Evolutionary conservation across 2,888 invertebrate genomes (phyloP).

Genomic region (Junonia oenone): DNA sequence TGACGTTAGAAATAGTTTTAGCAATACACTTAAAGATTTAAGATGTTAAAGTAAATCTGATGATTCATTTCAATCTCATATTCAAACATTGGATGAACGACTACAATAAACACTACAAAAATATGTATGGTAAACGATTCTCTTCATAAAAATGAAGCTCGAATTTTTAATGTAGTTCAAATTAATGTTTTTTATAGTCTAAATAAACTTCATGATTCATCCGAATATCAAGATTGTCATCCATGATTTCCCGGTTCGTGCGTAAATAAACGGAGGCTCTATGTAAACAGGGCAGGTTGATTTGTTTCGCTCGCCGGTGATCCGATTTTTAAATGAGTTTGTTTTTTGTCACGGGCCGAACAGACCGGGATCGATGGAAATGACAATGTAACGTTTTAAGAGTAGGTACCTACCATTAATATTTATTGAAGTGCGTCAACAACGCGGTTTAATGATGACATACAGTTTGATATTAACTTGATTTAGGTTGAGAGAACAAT

Average conservation of each 20-base stretch:
- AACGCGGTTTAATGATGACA: neutral
- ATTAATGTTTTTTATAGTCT: neutral
- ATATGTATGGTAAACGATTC: too few species aligned
- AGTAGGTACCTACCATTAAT: neutral
- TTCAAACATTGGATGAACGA: too few species aligned
- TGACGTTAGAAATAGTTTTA: neutral
- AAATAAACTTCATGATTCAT: neutral
- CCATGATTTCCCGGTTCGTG: conserved; percentile 58
- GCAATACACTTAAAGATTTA: neutral
- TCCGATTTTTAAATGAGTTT: conserved; percentile 70
- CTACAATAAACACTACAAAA: too few species aligned
- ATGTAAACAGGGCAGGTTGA: conserved; percentile 62
- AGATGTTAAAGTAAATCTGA: neutral
- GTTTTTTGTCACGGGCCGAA: conserved; percentile 60
- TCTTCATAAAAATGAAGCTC: too few species aligned
- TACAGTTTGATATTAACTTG: neutral
- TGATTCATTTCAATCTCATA: neutral
- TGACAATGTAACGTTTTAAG: conserved; percentile 4
- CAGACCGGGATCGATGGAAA: conserved; percentile 36
- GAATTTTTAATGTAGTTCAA: too few species aligned
- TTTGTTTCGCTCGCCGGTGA: conserved; percentile 60
- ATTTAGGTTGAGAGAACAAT: neutral
- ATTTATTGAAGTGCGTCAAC: conserved; percentile 2
- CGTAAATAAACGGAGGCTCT: conserved; percentile 64
- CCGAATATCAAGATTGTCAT: conserved; percentile 11